Evolutionary conservation across 2,797 vertebrate genomes (phyloP).

Genomic region (Microcaecilia unicolor): DNA sequence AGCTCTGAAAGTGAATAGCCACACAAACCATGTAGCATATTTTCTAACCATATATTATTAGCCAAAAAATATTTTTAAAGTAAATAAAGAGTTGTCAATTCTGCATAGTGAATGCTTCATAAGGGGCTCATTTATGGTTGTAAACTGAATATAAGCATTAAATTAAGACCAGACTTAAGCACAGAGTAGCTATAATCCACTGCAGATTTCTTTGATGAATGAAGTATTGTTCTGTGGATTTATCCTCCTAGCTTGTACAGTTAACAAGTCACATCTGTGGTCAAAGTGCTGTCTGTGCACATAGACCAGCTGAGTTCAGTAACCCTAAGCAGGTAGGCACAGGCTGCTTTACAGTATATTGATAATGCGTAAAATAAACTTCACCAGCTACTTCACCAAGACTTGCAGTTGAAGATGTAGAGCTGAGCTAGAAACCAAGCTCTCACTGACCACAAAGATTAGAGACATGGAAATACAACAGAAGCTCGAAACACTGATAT

Average conservation of each 20-base stretch:
- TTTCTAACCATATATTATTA: constrained; percentile 73
- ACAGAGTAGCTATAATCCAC: constrained; percentile 82
- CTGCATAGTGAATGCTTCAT: constrained; percentile 67
- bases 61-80: constrained; percentile 73
- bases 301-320: constrained; percentile 57
- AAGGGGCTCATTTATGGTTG: constrained; percentile 80
- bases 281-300: constrained; percentile 54
- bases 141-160: constrained; percentile 83
- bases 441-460: not conserved
- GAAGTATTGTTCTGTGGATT: constrained; percentile 74
- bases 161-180: constrained; percentile 88
- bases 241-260: constrained; percentile 70
- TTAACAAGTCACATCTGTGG: constrained; percentile 82
- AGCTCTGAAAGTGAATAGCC: constrained; percentile 57
- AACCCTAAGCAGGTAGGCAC: constrained; percentile 49
- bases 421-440: constrained; percentile 12
- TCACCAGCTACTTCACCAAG: constrained; percentile 50
- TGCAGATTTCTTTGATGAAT: constrained; percentile 86
- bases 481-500: constrained; percentile 1
- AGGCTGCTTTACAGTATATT: constrained; percentile 51
- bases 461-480: constrained; percentile 2
- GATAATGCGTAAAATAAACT: constrained; percentile 58
- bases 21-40: constrained; percentile 65
- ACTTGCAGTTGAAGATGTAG: constrained; percentile 28
- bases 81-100: constrained; percentile 78